A percentile compares a stretch with the other conserved stretches of the same genome.
phyloP scores from a whole-genome alignment of 2,888 invertebrate genomes.

The Drosophila picticornis region DNA sequence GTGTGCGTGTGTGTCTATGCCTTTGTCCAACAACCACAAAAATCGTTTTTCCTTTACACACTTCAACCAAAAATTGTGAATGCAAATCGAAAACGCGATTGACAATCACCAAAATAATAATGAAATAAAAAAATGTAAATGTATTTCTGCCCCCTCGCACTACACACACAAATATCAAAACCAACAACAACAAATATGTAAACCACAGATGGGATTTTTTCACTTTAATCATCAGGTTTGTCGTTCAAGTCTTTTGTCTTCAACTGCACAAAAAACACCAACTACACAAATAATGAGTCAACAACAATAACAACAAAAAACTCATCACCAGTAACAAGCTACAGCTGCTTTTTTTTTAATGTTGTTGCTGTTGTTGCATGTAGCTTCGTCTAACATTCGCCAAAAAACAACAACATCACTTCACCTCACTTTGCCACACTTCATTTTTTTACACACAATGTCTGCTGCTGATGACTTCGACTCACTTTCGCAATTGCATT shows the following conservation, averaged over 20 bases:
- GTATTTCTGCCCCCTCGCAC: conserved; percentile 38
- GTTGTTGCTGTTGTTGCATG: conserved; percentile 25
- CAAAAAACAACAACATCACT: conserved; percentile 35
- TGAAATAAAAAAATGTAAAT: conserved; percentile 15
- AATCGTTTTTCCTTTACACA: conserved; percentile 40
- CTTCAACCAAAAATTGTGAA: conserved; percentile 35
- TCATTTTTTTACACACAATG: conserved; percentile 29
- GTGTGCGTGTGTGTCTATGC: conserved; percentile 25
- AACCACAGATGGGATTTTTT: conserved; percentile 84
- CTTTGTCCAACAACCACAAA: conserved; percentile 29
- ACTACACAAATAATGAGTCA: conserved; percentile 35
- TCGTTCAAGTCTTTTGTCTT: conserved; percentile 84
- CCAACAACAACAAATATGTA: conserved; percentile 49
- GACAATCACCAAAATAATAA: conserved; percentile 38
- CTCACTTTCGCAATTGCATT: conserved; percentile 78
- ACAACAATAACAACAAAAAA: conserved; percentile 23
- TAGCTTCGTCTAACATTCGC: conserved; percentile 65
- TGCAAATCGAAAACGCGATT: conserved; percentile 34
- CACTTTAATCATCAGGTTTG: conserved; percentile 85
- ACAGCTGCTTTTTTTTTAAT: conserved; percentile 33
- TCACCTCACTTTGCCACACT: conserved; percentile 42
- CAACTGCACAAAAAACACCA: conserved; percentile 47
- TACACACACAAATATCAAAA: conserved; percentile 27
- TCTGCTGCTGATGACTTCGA: conserved; percentile 28
- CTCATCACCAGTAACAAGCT: conserved; percentile 50